Base-by-base conservation (phyloP, 92 coral and sea anemone genomes). In the Montipora capitata region DNA sequence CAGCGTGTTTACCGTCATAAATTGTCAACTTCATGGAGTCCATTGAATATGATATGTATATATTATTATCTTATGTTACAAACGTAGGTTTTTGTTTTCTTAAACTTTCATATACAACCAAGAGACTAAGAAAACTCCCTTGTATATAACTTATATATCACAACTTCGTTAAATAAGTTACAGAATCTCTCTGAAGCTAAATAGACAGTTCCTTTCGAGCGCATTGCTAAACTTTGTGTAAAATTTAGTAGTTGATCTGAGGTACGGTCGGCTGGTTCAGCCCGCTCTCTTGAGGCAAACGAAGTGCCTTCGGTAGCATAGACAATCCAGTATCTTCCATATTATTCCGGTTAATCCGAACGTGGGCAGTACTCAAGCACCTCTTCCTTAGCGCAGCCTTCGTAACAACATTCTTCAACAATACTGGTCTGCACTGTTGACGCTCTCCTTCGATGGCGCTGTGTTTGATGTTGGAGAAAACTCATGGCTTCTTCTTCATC, bases 331-430 rank as follows among this genome's bases (percentile, higher is more conserved):
- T 27, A 27, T 27, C 35, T 27, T 27, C 35, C 35, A 27, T 27
- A 27, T 27, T 27, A 27, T 27, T 27, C 35, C 35, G 35, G 35
- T 27, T 27, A 27, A 1, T 2, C 35, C 35, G 1, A 27, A 5
- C 74, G 15, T 13, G 6, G 70, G 68, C 92, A 89, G 72, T 89
- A 89, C 69, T 89, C 92, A 1, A 15, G 4, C 10, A 89, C 11
- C 27, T 89, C 92, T 61, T 84, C 92, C 8, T 2, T 0, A 15
- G 17, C 45, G 39, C 92, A 89, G 11, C 92, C 86, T 66, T 89
- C 92, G 1, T 0, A 0, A 39, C 92, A 89, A 35, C 92, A 89
- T 59, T 89, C 92, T 48, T 89, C 92, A 6, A 83, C 89, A 16
- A 77, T 57, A 38, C 52, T 15, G 40, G 45, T 80, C 3, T 2